These are phyloP conservation scores for Hyalella azteca DNA, from an alignment of 2,888 invertebrate genomes.

Conservation along the genomic window DNA sequence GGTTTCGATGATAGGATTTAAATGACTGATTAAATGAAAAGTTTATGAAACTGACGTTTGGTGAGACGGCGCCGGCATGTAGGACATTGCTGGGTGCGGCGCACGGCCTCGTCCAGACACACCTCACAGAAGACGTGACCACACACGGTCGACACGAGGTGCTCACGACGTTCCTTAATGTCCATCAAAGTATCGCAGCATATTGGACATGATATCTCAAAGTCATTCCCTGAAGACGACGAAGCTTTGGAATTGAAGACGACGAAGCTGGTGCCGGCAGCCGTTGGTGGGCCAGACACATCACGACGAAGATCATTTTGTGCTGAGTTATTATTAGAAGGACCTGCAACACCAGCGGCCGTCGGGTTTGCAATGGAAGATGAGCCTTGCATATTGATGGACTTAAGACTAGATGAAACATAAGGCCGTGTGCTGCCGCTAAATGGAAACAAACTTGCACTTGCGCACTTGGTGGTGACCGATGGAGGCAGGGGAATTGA, in stretches of 20 bases:
- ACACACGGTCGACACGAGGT: constrained; percentile 34
- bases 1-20: too few species aligned
- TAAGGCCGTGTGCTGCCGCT: background rate
- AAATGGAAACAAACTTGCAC: background rate
- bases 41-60: constrained; percentile 38
- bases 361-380: too few species aligned
- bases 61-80: constrained; percentile 21
- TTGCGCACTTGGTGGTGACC: background rate
- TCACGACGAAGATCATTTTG: too few species aligned
- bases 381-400: too few species aligned
- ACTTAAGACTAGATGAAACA: background rate
- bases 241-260: background rate
- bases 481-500: constrained; percentile 6
- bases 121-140: constrained; percentile 41
- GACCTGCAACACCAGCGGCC: too few species aligned
- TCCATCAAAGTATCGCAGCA: constrained; percentile 38
- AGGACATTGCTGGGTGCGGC: constrained; percentile 35
- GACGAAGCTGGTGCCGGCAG: too few species aligned
- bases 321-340: too few species aligned
- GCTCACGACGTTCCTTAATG: constrained; percentile 19
- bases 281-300: too few species aligned
- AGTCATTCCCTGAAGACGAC: constrained; percentile 10
- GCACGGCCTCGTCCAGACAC: constrained; percentile 29
- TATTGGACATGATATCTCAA: constrained; percentile 38
- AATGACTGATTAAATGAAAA: constrained; percentile 37